Percentiles rank a stretch among this genome's conserved stretches.
These are phyloP conservation scores for Synanthedon andrenaeformis DNA, from an alignment of 2,888 invertebrate genomes.

Conservation along the genomic window DNA sequence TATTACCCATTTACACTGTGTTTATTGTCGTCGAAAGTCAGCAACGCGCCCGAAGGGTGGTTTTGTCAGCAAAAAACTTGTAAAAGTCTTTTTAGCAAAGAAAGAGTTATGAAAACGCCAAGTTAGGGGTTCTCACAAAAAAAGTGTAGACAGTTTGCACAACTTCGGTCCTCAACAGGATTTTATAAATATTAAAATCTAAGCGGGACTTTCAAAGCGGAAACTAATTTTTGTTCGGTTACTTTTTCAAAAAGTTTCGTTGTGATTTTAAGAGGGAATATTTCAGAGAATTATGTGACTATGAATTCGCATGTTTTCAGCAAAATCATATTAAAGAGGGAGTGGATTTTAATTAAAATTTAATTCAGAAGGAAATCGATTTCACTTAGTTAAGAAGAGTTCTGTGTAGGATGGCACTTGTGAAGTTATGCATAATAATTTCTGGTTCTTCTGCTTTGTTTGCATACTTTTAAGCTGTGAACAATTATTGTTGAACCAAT, in stretches of 20 bases:
- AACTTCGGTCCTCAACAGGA: constrained; percentile 47
- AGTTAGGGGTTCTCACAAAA: constrained; percentile 47
- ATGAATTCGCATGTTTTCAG: no score
- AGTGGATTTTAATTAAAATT: background rate
- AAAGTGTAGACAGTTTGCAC: constrained; percentile 41
- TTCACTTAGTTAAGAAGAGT: constrained; percentile 32
- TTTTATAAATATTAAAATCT: constrained; percentile 58
- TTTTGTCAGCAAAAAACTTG: constrained; percentile 54
- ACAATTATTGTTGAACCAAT: constrained; percentile 17
- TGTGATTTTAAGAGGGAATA: background rate
- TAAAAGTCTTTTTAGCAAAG: constrained; percentile 45
- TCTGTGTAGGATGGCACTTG: constrained; percentile 26
- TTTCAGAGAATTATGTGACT: background rate
- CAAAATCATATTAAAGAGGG: no score
- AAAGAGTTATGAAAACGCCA: constrained; percentile 62
- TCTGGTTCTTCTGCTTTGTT: constrained; percentile 48
- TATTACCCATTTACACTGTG: background rate
- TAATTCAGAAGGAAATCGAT: constrained; percentile 5
- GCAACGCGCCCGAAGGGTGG: constrained; percentile 9
- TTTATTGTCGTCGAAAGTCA: background rate
- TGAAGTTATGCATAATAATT: constrained; percentile 61
- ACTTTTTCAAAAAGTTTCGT: constrained; percentile 1
- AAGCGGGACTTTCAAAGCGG: constrained; percentile 37
- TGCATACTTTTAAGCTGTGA: constrained; percentile 42
- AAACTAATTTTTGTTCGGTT: constrained; percentile 29